Evolutionary conservation across 2,888 invertebrate genomes (phyloP).

Genomic region (Andrena flavipes): DNA sequence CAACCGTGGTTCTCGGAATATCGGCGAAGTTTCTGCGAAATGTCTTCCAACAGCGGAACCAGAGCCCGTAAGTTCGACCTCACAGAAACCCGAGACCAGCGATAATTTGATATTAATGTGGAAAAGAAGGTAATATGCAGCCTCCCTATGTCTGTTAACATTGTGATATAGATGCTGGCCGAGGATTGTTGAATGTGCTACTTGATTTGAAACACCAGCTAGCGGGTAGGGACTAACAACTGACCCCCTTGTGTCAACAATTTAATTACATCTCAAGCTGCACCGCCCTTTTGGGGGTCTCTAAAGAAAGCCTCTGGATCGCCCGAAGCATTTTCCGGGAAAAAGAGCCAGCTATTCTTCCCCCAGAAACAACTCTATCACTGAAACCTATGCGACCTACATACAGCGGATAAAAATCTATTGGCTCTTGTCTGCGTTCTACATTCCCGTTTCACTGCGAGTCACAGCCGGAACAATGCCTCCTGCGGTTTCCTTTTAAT

Average conservation of each 20-base stretch:
- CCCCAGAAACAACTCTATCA: conserved; percentile 65
- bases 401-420: conserved; percentile 66
- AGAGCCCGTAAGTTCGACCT: conserved; percentile 61
- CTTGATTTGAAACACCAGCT: too few relatives aligned
- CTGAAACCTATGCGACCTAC: conserved; percentile 46
- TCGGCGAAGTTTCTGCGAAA: conserved; percentile 76
- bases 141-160: conserved; percentile 59
- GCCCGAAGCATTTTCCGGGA: conserved; percentile 45
- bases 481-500: conserved; percentile 52
- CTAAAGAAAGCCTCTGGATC: not conserved
- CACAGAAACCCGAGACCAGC: conserved; percentile 62
- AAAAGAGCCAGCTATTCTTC: conserved; percentile 40
- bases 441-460: conserved; percentile 62
- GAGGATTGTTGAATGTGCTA: not conserved
- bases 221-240: not conserved
- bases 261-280: conserved; percentile 9
- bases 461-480: conserved; percentile 58
- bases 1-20: conserved; percentile 66
- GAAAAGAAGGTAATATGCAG: conserved; percentile 49
- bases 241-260: not conserved
- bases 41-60: conserved; percentile 67
- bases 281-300: not conserved
- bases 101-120: conserved; percentile 78
- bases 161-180: conserved; percentile 54
- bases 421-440: conserved; percentile 64